A percentile compares a stretch with the other conserved stretches of the same genome.
phyloP scores from a whole-genome alignment of 2,113 vertebrate species.

The Leptobrachium leishanense region DNA sequence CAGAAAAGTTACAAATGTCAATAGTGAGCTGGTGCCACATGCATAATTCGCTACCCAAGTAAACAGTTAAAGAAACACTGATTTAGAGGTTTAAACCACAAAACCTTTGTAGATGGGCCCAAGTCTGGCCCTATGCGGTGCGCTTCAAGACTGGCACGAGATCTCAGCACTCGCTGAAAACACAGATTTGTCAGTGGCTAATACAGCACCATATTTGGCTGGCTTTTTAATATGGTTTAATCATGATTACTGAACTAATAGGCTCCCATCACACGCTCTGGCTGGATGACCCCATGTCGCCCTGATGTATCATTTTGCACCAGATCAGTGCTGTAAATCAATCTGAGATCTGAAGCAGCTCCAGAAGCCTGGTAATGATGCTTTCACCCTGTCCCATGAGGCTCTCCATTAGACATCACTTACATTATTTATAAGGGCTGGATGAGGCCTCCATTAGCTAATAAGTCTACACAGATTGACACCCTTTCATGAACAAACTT shows the following conservation, averaged over 20 bases:
- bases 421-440: slow-evolving; percentile 99
- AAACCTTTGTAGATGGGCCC: no score
- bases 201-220: slow-evolving; percentile 61
- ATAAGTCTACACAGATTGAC: slow-evolving; percentile 77
- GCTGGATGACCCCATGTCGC: slow-evolving; percentile 80
- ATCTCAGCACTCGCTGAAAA: slow-evolving; percentile 42
- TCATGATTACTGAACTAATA: slow-evolving; percentile 77
- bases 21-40: no score
- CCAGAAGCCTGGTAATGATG: slow-evolving; percentile 97
- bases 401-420: slow-evolving; percentile 91
- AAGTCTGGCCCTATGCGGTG: no score
- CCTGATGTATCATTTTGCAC: slow-evolving; percentile 96
- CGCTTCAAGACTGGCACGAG: no score
- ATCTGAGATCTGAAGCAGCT: slow-evolving; percentile 94
- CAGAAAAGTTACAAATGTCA: no score
- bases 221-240: slow-evolving; percentile 73
- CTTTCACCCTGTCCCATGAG: slow-evolving; percentile 87
- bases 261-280: slow-evolving; percentile 79
- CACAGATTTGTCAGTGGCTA: slow-evolving; percentile 58
- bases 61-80: no score
- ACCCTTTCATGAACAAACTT: slow-evolving; percentile 65
- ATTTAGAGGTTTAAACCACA: no score
- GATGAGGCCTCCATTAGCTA: slow-evolving; percentile 93
- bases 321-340: slow-evolving; percentile 97
- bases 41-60: no score